phyloP scores from a whole-genome alignment of 1,140 invertebrate genomes.

The Solenopsis invicta region DNA sequence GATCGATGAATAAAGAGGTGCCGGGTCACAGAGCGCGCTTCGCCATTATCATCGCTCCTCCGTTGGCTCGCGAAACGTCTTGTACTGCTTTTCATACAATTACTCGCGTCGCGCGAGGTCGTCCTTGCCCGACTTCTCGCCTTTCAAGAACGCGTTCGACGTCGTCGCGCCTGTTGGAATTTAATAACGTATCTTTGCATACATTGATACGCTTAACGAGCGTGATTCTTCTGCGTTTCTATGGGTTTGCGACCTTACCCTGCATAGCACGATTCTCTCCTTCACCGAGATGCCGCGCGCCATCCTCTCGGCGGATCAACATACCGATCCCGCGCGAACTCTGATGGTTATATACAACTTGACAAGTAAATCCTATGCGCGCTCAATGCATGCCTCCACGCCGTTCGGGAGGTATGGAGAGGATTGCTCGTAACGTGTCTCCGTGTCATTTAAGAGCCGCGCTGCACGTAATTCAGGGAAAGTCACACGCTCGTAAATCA shows the following conservation, averaged over 20 bases:
- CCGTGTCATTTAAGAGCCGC: constrained; percentile 57
- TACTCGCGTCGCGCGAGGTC: constrained; percentile 19
- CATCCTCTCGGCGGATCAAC: neutral
- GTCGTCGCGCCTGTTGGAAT: constrained; percentile 19
- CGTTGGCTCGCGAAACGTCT: constrained; percentile 6
- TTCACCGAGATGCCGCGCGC: neutral
- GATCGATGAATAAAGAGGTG: constrained; percentile 66
- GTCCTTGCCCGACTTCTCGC: constrained; percentile 67
- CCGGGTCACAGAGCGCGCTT: constrained; percentile 53
- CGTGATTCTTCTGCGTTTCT: constrained; percentile 20
- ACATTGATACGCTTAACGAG: constrained; percentile 26
- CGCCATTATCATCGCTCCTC: neutral
- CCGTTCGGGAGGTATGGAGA: neutral
- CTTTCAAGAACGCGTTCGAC: constrained; percentile 49
- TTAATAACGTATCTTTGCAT: constrained; percentile 34
- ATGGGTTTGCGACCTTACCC: constrained; percentile 13
- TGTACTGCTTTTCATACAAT: constrained; percentile 39
- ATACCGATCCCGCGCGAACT: neutral
- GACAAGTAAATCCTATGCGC: constrained; percentile 22
- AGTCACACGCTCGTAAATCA: constrained; percentile 78
- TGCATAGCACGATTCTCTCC: neutral
- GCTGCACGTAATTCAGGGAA: constrained; percentile 73
- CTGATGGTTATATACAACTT: neutral
- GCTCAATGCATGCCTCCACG: neutral
- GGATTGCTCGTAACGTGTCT: neutral